These are phyloP conservation scores for Parazoanthus atlanticus DNA, from an alignment of 92 coral and sea anemone genomes.

Conservation along the genomic window DNA sequence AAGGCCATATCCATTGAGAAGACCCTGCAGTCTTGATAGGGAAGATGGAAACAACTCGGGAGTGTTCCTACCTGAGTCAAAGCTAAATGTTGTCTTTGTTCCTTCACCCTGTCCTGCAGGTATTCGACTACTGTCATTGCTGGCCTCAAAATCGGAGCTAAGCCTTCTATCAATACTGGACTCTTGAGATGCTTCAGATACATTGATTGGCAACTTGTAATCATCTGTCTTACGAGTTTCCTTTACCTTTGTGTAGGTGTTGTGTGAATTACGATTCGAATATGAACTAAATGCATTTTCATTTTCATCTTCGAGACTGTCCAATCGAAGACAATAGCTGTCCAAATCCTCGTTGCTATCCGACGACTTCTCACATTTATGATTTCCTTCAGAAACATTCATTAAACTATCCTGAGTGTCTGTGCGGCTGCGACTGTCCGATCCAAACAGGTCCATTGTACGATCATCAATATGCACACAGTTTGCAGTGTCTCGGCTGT, in stretches of 20 bases:
- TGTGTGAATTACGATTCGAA: neutral
- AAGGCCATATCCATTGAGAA: constrained; percentile 37
- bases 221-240: constrained; percentile 34
- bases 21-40: constrained; percentile 55
- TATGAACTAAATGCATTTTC: constrained; percentile 47
- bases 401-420: constrained; percentile 45
- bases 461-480: constrained; percentile 53
- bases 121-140: constrained; percentile 81
- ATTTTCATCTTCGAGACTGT: constrained; percentile 81
- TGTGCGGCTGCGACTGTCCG: constrained; percentile 64
- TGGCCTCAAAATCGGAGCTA: constrained; percentile 74
- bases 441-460: constrained; percentile 82
- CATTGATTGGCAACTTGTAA: constrained; percentile 32
- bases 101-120: constrained; percentile 78
- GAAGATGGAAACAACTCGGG: constrained; percentile 67
- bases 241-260: constrained; percentile 44
- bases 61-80: constrained; percentile 56
- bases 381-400: constrained; percentile 22
- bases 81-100: constrained; percentile 18
- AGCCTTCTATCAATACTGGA: constrained; percentile 55
- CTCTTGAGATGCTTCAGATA: constrained; percentile 65
- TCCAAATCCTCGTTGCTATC: constrained; percentile 43
- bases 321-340: constrained; percentile 81
- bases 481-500: neutral
- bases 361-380: neutral